Evolutionary conservation across 1,140 invertebrate species (phyloP).

Genomic region (Zaprionus africanus): DNA sequence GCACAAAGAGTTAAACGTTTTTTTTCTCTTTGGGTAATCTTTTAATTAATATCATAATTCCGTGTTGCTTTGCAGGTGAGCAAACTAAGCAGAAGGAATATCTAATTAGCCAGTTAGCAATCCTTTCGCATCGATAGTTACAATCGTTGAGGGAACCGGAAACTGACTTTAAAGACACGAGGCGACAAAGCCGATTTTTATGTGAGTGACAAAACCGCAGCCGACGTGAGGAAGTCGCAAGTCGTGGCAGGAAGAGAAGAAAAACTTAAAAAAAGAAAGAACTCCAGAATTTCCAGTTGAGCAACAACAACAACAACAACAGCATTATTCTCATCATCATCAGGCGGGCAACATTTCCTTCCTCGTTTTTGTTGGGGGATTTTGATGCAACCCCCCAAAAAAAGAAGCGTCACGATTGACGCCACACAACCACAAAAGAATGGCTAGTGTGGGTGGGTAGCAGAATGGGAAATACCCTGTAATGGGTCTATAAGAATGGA

Average conservation of each 20-base stretch:
- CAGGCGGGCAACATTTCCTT: constrained; percentile 64
- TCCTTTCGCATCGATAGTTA: constrained; percentile 1
- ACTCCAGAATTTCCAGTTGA: constrained; percentile 14
- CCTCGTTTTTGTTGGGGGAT: constrained; percentile 34
- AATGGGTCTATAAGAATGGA: background rate
- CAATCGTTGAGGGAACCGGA: background rate
- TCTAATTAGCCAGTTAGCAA: constrained; percentile 20
- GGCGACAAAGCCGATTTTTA: background rate
- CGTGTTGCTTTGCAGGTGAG: constrained; percentile 63
- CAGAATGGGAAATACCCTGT: constrained; percentile 4
- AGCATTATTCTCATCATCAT: constrained; percentile 58
- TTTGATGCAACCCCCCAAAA: constrained; percentile 16
- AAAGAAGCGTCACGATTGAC: constrained; percentile 56
- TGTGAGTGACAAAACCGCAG: constrained; percentile 31
- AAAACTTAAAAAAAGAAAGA: constrained; percentile 27
- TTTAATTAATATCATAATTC: constrained; percentile 77
- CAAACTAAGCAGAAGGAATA: constrained; percentile 8
- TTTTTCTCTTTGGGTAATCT: constrained; percentile 51
- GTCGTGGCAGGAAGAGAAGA: constrained; percentile 15
- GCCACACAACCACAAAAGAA: constrained; percentile 41
- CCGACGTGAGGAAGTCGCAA: constrained; percentile 5
- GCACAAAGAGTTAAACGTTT: constrained; percentile 28
- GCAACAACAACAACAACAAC: constrained; percentile 31
- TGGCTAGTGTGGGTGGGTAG: background rate
- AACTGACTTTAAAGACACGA: constrained; percentile 17